Conservation (phyloP, 2,797 vertebrate genomes). For the Chelonia mydas region DNA sequence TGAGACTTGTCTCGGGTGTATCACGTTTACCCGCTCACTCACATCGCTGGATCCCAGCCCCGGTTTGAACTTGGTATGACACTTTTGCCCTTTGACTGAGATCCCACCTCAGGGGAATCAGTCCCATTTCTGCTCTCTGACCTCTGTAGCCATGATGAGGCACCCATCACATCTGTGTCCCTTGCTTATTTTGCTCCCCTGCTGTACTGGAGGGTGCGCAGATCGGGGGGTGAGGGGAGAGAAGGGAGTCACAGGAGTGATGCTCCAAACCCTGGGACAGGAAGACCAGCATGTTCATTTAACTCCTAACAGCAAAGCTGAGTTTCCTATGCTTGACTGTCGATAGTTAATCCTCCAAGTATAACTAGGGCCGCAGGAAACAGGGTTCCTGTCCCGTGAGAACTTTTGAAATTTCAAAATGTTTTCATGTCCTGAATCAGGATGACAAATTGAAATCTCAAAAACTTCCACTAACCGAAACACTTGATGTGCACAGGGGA, state of each 20-base stretch:
- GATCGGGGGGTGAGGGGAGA: background rate
- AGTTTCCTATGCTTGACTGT: background rate
- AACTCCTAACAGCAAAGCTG: background rate
- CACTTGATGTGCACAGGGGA: background rate
- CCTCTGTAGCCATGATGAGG: background rate
- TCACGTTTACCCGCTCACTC: background rate
- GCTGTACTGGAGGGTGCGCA: background rate
- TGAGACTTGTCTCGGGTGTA: constrained; percentile 64
- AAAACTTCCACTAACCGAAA: background rate
- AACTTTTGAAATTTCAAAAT: background rate
- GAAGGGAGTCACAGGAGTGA: background rate
- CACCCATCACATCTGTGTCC: background rate
- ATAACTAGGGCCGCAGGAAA: background rate
- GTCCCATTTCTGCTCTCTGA: background rate
- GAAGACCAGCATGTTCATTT: background rate
- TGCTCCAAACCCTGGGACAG: background rate
- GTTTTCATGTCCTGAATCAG: background rate
- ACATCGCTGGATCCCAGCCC: background rate
- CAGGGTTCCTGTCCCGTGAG: background rate
- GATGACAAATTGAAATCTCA: background rate
- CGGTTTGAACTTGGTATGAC: background rate
- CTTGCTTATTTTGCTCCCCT: background rate
- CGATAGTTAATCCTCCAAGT: background rate
- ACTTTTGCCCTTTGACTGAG: background rate
- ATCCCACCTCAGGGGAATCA: accelerated